These are phyloP conservation scores for Centruroides sculpturatus DNA, from an alignment of 1,140 invertebrate genomes.

Conservation along the genomic window DNA sequence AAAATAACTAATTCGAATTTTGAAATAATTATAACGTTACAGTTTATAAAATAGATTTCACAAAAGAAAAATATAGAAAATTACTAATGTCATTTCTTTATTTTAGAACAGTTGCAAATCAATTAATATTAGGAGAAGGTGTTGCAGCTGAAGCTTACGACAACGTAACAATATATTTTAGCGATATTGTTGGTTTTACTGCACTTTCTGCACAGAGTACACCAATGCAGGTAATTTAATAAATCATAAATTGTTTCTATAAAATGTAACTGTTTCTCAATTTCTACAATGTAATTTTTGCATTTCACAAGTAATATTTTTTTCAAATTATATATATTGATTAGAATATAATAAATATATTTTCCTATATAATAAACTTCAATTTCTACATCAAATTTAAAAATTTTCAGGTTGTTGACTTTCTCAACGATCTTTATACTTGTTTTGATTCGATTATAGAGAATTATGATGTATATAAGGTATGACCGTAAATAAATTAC, in stretches of 20 bases:
- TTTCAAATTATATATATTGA: too few relatives aligned
- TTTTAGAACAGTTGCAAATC: slow-evolving; percentile 42
- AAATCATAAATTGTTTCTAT: too few relatives aligned
- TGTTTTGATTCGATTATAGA: slow-evolving; percentile 86
- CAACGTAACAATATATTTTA: slow-evolving; percentile 91
- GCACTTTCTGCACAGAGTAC: slow-evolving; percentile 50
- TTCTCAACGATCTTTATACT: slow-evolving; percentile 90
- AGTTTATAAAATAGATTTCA: too few relatives aligned
- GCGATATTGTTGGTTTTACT: slow-evolving; percentile 97
- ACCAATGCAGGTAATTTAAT: slow-evolving; percentile 31
- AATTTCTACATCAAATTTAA: too few relatives aligned
- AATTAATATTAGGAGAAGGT: slow-evolving; percentile 67
- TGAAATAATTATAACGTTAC: too few relatives aligned
- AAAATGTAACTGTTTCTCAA: too few relatives aligned
- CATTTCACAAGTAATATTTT: too few relatives aligned
- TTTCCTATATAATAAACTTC: too few relatives aligned
- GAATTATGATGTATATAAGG: slow-evolving; percentile 91
- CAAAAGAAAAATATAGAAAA: too few relatives aligned
- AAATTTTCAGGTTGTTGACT: slow-evolving; percentile 53
- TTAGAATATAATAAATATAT: too few relatives aligned
- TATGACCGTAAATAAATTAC: slow-evolving; percentile 20
- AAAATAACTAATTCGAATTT: too few relatives aligned
- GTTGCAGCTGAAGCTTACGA: slow-evolving; percentile 92
- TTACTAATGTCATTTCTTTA: slow-evolving; percentile 34
- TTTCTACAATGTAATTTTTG: too few relatives aligned